Conservation (phyloP, 2,113 vertebrate genomes). For the Saiga tatarica region DNA sequence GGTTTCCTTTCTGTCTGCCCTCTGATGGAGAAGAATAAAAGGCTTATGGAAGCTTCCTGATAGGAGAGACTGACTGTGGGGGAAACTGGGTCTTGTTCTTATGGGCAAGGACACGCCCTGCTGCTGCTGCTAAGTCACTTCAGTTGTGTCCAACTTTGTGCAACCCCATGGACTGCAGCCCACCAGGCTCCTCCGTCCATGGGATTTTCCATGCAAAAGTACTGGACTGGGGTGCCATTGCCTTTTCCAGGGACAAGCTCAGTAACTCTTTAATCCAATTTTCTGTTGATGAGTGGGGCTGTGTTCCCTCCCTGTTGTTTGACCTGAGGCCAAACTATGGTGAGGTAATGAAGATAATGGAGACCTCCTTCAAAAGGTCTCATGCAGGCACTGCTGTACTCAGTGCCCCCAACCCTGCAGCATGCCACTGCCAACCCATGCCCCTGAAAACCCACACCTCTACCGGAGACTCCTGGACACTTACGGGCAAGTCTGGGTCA, state of each 20-base stretch:
- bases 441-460: background rate
- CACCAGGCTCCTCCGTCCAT: too few relatives aligned
- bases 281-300: background rate
- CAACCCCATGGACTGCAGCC: background rate
- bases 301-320: background rate
- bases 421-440: rapidly evolving
- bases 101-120: background rate
- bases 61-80: background rate
- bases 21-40: background rate
- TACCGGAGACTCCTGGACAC: background rate
- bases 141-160: background rate
- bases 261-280: background rate
- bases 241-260: background rate
- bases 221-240: too few relatives aligned
- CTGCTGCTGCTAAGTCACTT: background rate
- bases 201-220: too few relatives aligned
- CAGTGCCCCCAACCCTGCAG: background rate
- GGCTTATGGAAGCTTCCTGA: background rate
- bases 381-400: background rate
- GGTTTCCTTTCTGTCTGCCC: background rate
- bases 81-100: background rate
- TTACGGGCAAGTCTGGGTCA: background rate
- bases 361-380: background rate
- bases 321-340: background rate
- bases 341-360: background rate